Percentiles rank a stretch among this genome's conserved stretches.
Conservation (phyloP, 2,113 vertebrate species). For the Cheilinus undulatus region DNA sequence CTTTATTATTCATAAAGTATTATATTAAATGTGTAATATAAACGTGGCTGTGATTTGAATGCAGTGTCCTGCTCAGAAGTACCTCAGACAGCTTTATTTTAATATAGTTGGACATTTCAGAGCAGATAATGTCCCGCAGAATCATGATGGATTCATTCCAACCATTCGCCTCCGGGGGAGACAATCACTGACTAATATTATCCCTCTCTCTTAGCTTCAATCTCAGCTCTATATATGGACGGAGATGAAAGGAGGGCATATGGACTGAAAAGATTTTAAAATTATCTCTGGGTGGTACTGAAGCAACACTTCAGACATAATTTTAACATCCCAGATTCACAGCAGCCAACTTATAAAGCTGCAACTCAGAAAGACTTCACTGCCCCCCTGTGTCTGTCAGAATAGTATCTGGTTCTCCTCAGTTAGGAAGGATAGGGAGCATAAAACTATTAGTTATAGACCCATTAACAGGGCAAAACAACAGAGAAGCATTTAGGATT, state of each 20-base stretch:
- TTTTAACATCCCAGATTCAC: constrained; percentile 57
- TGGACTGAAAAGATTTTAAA: constrained; percentile 63
- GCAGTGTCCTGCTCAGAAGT: neutral
- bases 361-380: constrained; percentile 43
- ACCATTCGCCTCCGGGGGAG: constrained; percentile 34
- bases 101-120: constrained; percentile 28
- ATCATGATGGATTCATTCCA: constrained; percentile 46
- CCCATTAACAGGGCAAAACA: no score
- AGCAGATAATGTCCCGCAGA: constrained; percentile 45
- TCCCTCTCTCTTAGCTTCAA: constrained; percentile 55
- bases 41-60: constrained; percentile 18
- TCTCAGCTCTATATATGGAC: constrained; percentile 58
- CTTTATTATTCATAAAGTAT: constrained; percentile 8
- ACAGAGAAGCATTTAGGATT: no score
- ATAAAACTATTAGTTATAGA: no score
- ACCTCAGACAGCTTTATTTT: constrained; percentile 10
- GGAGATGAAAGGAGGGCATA: constrained; percentile 56
- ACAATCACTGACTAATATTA: constrained; percentile 66
- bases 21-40: constrained; percentile 12
- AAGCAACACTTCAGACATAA: constrained; percentile 69
- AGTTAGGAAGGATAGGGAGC: neutral
- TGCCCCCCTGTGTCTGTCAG: constrained; percentile 62
- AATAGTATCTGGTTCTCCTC: neutral
- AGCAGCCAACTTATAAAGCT: constrained; percentile 32
- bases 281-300: constrained; percentile 49